Conservation (phyloP, 92 coral and sea anemone genomes). For the Epizoanthus ramosus region DNA sequence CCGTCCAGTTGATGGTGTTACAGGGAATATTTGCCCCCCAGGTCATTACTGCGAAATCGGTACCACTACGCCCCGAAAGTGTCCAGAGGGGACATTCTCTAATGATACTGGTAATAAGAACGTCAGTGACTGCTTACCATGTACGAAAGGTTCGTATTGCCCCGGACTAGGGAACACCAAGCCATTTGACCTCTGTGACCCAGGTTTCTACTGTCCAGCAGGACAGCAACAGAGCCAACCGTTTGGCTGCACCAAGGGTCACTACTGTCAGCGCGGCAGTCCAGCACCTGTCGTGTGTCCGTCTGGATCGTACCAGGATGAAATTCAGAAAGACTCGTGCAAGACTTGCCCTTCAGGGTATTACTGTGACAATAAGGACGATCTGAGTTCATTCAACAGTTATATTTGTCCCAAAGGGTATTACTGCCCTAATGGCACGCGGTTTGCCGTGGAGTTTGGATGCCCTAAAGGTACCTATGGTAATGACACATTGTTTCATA, state of each 20-base stretch:
- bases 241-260: conserved; percentile 74
- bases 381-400: conserved; percentile 70
- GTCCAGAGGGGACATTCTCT: conserved; percentile 86
- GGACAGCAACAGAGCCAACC: conserved; percentile 67
- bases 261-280: conserved; percentile 82
- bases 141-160: conserved; percentile 87
- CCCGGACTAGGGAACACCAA: conserved; percentile 72
- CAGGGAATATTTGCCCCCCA: conserved; percentile 86
- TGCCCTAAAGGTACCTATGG: conserved; percentile 96
- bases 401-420: conserved; percentile 90
- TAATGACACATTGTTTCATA: conserved; percentile 73
- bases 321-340: conserved; percentile 80
- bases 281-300: conserved; percentile 82
- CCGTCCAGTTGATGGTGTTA: conserved; percentile 87
- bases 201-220: conserved; percentile 85
- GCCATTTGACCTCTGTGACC: conserved; percentile 77
- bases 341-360: conserved; percentile 91
- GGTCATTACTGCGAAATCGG: conserved; percentile 81
- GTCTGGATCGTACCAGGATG: conserved; percentile 95
- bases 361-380: conserved; percentile 85
- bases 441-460: conserved; percentile 83
- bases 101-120: conserved; percentile 86
- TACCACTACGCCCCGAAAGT: conserved; percentile 69
- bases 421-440: conserved; percentile 96
- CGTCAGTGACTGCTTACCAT: conserved; percentile 57